Base-by-base conservation (phyloP, 2,888 invertebrate species). In the Heliconius aoede region DNA sequence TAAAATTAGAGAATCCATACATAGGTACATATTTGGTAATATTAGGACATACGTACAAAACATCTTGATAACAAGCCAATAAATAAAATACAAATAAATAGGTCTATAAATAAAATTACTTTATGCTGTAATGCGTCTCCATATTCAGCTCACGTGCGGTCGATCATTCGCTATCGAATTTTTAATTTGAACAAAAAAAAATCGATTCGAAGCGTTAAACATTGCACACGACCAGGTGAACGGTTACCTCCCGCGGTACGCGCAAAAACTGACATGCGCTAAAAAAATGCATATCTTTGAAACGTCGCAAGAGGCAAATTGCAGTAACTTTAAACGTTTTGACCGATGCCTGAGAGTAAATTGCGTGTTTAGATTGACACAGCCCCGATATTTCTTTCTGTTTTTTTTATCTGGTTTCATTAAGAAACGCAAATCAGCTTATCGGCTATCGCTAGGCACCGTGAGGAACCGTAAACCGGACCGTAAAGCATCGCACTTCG, bases 251-350 rank as follows among this genome's bases (percentile, higher is more conserved):
- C 91, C 86, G 86, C 81, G 82, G 84, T 81, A 83, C 82, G 82
- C 82, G 86, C 88, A 91, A 92, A 92, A 86, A 93, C 90, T 85
- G 85, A 89, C 91, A 91, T 91, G 89, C 90, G 91, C 89, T 89
- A 85, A 87, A 87, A 55, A 89, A 90, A 90, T 89, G 87, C 51
- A 65, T 94, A 93, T 93, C 93, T 91, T 90, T 90, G 90, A 90
- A 89, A 90, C 88, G 90, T 91, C 91, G 89, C 84, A 80, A 81
- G 85, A 90, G 93, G 93, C 94, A 94, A 94, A 94, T 94, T 93
- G 93, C 89, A 89, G 85, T 91, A 91, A 89, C 91, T 89, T 91
- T 90, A 91, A 91, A 91, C 88, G 88, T 88, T n/a, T 32, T 69
- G 30, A n/a, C 55, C 69, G 69, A 69, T 30, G 24, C 24, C 32